These are phyloP conservation scores for Molanna angustata DNA, from an alignment of 2,888 invertebrate species.

Conservation along the genomic window DNA sequence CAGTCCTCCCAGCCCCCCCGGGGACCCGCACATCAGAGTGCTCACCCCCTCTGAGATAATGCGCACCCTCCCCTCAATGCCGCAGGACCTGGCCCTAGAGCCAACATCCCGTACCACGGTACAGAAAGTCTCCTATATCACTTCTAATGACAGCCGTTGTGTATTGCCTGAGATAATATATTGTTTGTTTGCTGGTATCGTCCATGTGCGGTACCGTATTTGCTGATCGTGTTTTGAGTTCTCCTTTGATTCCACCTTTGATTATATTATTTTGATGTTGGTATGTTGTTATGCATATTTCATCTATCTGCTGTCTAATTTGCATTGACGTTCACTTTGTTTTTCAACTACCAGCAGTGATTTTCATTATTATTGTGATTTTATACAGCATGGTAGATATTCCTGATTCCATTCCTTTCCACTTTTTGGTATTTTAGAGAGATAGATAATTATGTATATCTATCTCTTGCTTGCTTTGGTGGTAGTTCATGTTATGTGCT, in stretches of 20 bases:
- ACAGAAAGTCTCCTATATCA: conserved; percentile 12
- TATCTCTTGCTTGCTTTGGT: conserved; percentile 29
- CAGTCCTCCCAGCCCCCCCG: conserved; percentile 39
- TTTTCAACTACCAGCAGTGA: conserved; percentile 5
- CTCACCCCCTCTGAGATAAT: conserved; percentile 87
- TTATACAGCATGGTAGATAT: conserved; percentile 22
- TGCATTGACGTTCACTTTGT: conserved; percentile 13
- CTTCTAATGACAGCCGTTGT: neutral
- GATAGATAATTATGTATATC: too few species aligned
- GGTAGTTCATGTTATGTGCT: conserved; percentile 25
- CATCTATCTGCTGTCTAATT: conserved; percentile 17
- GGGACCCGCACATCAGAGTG: conserved; percentile 83
- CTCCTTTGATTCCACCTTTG: too few species aligned
- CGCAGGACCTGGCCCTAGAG: conserved; percentile 66
- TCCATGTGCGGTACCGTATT: neutral
- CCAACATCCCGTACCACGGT: conserved; percentile 53
- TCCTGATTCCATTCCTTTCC: conserved; percentile 1
- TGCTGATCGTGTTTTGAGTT: conserved; percentile 16
- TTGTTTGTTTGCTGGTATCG: conserved; percentile 28
- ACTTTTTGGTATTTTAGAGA: conserved; percentile 20
- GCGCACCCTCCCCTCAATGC: conserved; percentile 82
- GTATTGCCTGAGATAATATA: conserved; percentile 24
- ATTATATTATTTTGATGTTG: too few species aligned
- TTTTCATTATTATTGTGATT: neutral
- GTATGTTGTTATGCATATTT: conserved; percentile 20